A percentile compares a stretch with the other conserved stretches of the same genome.
Conservation (phyloP, 1,140 invertebrate species). For the Ganaspis sp. region DNA sequence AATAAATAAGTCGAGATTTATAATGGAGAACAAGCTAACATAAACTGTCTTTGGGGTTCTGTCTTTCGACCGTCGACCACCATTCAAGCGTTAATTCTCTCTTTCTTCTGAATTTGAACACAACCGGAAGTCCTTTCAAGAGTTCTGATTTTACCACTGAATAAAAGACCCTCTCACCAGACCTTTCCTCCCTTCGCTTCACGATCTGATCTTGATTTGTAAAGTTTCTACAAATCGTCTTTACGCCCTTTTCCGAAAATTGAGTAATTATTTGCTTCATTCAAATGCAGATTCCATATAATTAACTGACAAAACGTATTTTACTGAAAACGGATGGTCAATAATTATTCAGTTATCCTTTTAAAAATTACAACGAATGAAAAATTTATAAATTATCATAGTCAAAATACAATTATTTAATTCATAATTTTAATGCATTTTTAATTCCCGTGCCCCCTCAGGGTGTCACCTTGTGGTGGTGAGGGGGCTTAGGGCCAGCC, state of each 20-base stretch:
- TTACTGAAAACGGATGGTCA: too few relatives aligned
- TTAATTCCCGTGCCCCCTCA: too few relatives aligned
- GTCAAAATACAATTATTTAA: too few relatives aligned
- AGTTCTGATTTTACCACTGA: conserved; percentile 61
- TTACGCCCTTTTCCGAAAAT: conserved; percentile 5
- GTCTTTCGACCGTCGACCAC: conserved; percentile 37
- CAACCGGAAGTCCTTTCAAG: conserved; percentile 71
- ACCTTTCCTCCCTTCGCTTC: conserved; percentile 21
- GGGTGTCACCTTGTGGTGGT: too few relatives aligned
- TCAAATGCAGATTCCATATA: not conserved
- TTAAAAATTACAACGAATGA: too few relatives aligned
- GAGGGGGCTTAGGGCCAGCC: too few relatives aligned
- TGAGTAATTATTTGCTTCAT: conserved; percentile 7
- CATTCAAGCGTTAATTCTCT: conserved; percentile 67
- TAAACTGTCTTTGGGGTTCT: conserved; percentile 41
- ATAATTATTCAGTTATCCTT: too few relatives aligned
- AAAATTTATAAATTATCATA: too few relatives aligned
- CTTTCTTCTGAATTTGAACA: conserved; percentile 66
- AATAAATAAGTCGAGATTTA: conserved; percentile 70
- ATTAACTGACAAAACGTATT: not conserved
- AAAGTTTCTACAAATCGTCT: conserved; percentile 4
- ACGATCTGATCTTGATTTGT: conserved; percentile 10
- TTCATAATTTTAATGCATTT: too few relatives aligned
- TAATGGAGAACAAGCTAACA: conserved; percentile 53
- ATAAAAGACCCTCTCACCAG: conserved; percentile 47